Evolutionary conservation across 92 coral and sea anemone species (phyloP).

Genomic region (Galaxea fascicularis): DNA sequence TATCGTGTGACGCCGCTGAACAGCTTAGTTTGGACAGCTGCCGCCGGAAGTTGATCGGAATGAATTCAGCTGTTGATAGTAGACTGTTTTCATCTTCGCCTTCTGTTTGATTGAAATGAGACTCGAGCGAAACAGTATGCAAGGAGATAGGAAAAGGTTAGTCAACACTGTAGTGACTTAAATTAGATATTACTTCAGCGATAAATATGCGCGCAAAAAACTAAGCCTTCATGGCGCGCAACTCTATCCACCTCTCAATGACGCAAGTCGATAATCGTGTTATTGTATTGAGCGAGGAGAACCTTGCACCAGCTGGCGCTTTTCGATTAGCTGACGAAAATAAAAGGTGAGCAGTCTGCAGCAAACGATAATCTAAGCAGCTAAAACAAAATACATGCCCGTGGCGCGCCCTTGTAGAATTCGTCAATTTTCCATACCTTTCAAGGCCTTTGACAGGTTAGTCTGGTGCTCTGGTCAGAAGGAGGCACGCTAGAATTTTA

Average conservation of each 20-base stretch:
- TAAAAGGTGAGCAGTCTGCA: slow-evolving; percentile 2
- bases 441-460: no score
- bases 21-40: slow-evolving; percentile 32
- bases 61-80: slow-evolving; percentile 31
- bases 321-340: not conserved
- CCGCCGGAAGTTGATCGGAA: slow-evolving; percentile 33
- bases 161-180: not conserved
- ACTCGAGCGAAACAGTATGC: not conserved
- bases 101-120: not conserved
- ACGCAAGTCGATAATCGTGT: not conserved
- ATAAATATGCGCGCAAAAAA: not conserved
- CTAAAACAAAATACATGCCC: no score
- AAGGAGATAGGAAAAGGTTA: not conserved
- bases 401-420: no score
- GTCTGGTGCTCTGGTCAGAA: no score
- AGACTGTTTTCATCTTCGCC: not conserved
- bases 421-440: no score
- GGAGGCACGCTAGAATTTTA: no score
- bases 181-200: not conserved
- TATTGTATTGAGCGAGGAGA: not conserved
- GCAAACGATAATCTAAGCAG: not conserved
- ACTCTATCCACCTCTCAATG: not conserved
- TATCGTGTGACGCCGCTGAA: not conserved
- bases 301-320: slow-evolving; percentile 13
- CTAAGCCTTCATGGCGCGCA: not conserved